phyloP scores from a whole-genome alignment of 2,797 vertebrate genomes.

The Acestrorhynchus altus region DNA sequence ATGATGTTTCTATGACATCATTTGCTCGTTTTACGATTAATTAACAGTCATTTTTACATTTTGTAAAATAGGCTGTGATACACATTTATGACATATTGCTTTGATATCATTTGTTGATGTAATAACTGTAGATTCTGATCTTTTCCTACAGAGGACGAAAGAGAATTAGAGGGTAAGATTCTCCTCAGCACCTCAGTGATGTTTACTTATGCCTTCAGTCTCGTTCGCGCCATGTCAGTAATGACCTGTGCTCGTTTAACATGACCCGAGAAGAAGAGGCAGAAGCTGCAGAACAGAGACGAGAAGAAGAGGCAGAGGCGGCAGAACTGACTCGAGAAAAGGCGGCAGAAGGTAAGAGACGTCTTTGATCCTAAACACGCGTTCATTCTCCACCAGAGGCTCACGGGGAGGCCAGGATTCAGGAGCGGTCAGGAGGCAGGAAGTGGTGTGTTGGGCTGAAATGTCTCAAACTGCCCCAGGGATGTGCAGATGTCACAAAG shows the following conservation, averaged over 20 bases:
- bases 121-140: no score
- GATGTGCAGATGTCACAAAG: no score
- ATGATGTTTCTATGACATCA: no score
- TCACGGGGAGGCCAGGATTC: background rate
- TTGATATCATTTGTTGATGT: no score
- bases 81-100: no score
- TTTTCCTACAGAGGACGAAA: conserved; percentile 61
- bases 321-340: background rate
- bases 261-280: background rate
- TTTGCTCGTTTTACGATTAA: no score
- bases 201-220: background rate
- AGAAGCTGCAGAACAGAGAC: background rate
- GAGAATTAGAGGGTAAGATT: conserved; percentile 64
- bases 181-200: background rate
- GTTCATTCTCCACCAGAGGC: background rate
- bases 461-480: no score
- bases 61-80: no score
- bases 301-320: background rate
- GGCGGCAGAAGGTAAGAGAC: conserved; percentile 35
- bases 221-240: background rate
- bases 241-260: background rate
- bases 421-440: conserved; percentile 10
- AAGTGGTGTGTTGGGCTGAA: no score
- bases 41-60: no score
- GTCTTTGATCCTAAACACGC: background rate